Conservation (phyloP, 2,888 invertebrate genomes). For the Microdon myrmicae region DNA sequence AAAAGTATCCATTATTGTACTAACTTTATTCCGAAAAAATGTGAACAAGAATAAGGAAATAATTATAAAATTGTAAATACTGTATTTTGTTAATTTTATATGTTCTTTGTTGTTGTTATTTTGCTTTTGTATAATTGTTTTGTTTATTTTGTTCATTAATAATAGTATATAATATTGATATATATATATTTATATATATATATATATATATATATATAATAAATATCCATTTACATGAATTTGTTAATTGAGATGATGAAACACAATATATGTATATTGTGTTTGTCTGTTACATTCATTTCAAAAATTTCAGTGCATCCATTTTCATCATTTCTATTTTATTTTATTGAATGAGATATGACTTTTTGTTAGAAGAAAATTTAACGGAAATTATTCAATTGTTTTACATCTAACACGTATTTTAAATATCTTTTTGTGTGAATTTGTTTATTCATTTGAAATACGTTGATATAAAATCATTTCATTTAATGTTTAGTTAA, state of each 20-base stretch:
- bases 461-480: slow-evolving; percentile 14
- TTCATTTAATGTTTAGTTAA: slow-evolving; percentile 12
- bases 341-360: slow-evolving; percentile 41
- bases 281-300: slow-evolving; percentile 53
- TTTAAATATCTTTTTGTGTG: slow-evolving; percentile 40
- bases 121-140: slow-evolving; percentile 40
- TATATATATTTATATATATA: slow-evolving; percentile 25
- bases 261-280: too few relatives aligned
- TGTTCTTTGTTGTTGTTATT: slow-evolving; percentile 25
- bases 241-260: slow-evolving; percentile 51
- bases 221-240: slow-evolving; percentile 44
- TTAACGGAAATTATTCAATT: slow-evolving; percentile 33
- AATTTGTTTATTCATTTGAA: slow-evolving; percentile 12
- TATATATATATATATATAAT: slow-evolving; percentile 29
- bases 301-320: slow-evolving; percentile 54
- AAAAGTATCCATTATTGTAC: slow-evolving; percentile 52
- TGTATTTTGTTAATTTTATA: slow-evolving; percentile 27
- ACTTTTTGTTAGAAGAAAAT: slow-evolving; percentile 25
- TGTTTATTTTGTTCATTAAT: slow-evolving; percentile 20
- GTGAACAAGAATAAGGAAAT: slow-evolving; percentile 52
- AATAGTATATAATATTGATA: slow-evolving; percentile 30
- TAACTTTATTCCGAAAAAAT: slow-evolving; percentile 52
- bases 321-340: slow-evolving; percentile 28
- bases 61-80: slow-evolving; percentile 53
- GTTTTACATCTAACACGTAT: slow-evolving; percentile 52